Base-by-base conservation (phyloP, 2,888 invertebrate genomes). In the Trachelus tabidus region DNA sequence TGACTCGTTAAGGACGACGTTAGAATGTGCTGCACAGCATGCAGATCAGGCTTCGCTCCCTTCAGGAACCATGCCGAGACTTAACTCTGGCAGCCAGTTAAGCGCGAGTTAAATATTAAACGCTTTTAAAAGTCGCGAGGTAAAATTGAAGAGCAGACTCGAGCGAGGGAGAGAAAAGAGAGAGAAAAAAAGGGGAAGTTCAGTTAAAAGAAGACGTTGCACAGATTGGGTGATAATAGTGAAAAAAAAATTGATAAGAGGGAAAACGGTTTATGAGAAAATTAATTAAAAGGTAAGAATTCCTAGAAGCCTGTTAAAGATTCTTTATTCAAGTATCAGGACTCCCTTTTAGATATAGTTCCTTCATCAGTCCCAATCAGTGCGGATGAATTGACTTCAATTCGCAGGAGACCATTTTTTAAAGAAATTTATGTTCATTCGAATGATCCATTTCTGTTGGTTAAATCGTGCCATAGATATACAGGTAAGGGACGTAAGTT, bases 61-160 rank as follows among this genome's bases (percentile, higher is more conserved):
- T 80, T 76, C 73, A 69, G 73, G 75, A 75, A 80, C 75, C 80
- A 75, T 33, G 56, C 56, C 56, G 23, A 23, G 56, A 56, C 56
- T 76, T 34, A 76, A 69, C 76, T 76, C 75, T 31, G 76, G 78
- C 71, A 56, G 68, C 77, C 82, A 80, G 79, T 80, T 82, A 81
- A 82, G 83, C 82, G 81, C 83, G 86, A 85, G 83, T 88, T 87
- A 87, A 89, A 89, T 89, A 88, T 89, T 88, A 87, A 89, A 88
- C 85, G 85, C 87, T 85, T 84, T 82, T 81, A 83, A 86, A 87
- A 86, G 85, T 85, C 85, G 83, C 83, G 81, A 82, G 81, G 86
- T 83, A 82, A 83, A 87, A 87, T 86, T 87, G 80, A 83, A 82
- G 81, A 81, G 56, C 23, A 23, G 56, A 56, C 56, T 23, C 56